These are phyloP conservation scores for Holotrichia oblita DNA, from an alignment of 1,140 invertebrate genomes.

Conservation along the genomic window DNA sequence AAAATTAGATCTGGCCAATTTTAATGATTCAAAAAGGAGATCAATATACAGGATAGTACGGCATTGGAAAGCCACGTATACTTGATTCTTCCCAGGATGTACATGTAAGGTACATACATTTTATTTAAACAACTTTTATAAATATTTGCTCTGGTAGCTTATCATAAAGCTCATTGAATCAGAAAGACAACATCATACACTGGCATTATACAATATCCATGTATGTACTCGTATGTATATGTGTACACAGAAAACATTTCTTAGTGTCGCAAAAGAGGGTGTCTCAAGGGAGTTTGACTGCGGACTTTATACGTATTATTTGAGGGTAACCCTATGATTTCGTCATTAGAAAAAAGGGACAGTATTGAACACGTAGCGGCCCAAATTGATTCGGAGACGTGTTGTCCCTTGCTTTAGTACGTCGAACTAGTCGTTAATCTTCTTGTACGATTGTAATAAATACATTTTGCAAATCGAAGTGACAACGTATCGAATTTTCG, in stretches of 20 bases:
- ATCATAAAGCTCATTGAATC: not conserved
- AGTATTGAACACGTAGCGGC: conserved; percentile 36
- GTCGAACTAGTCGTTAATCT: not conserved
- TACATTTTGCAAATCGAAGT: conserved; percentile 43
- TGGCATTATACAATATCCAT: not conserved
- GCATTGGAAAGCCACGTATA: not conserved
- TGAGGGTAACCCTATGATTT: conserved; percentile 42
- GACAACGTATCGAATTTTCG: conserved; percentile 42
- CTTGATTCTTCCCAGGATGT: not conserved
- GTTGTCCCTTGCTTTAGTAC: not conserved
- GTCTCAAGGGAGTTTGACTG: conserved; percentile 36
- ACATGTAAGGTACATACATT: not conserved
- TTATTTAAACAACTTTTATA: conserved; percentile 8
- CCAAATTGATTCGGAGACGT: conserved; percentile 34
- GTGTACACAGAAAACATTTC: not conserved
- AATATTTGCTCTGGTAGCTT: not conserved
- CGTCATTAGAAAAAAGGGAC: conserved; percentile 41
- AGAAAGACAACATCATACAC: conserved; percentile 21
- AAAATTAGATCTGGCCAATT: too few species aligned
- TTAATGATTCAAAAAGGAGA: too few species aligned
- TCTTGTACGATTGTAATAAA: conserved; percentile 42
- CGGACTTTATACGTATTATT: conserved; percentile 33
- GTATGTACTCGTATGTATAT: not conserved
- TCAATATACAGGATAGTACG: not conserved
- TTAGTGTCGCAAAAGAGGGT: conserved; percentile 17